Base-by-base conservation (phyloP, 2,113 vertebrate species). In the Platichthys stellatus region DNA sequence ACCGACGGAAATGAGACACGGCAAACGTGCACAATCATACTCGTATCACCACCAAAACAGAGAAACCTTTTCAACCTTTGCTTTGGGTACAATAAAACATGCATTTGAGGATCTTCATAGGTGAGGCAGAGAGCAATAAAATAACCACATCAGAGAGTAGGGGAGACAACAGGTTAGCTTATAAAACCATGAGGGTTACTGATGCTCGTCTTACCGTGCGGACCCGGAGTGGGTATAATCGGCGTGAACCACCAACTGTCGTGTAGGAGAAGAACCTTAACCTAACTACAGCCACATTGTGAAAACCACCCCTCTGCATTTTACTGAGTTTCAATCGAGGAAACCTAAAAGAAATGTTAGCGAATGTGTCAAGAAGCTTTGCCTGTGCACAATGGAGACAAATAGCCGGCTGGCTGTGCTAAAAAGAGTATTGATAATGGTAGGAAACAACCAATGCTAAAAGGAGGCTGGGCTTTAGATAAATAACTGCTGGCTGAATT, bases 231-330 rank as follows among this genome's bases (percentile, higher is more conserved):
- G 90, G 92, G 65, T 86, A 72, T 23, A 93, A 80, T 73, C 31
- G 24, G 4, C 72, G 68, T 43, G 82, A 84, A 15, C 71, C 80
- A 1, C 72, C 77, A 1, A 87, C 73, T 58, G 82, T 79, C 3
- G 84, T 88, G 66, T 87, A 93, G 38, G 86, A 87, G 66, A 86
- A 95, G 86, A 94, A 92, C 62, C 89, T 77, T 66, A 94, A 74
- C 45, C 90, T 81, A 47, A 94, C 74, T 38, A 90, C 72, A 53
- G 88, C 87, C 28, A 90, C 56, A 18, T 84, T 84, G 40, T 76
- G 65, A 75, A 20, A 56, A 26, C 58, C 17, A 58, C 58, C 66
- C 57, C 65, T 90, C 72, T 90, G 86, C 87, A 90, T 93, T 76
- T 77, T 60, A 3, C 31, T 31, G 31, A 31, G 31, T 31, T 62